phyloP scores from a whole-genome alignment of 1,140 invertebrate genomes.

The Pseudachorutes palmiensis region DNA sequence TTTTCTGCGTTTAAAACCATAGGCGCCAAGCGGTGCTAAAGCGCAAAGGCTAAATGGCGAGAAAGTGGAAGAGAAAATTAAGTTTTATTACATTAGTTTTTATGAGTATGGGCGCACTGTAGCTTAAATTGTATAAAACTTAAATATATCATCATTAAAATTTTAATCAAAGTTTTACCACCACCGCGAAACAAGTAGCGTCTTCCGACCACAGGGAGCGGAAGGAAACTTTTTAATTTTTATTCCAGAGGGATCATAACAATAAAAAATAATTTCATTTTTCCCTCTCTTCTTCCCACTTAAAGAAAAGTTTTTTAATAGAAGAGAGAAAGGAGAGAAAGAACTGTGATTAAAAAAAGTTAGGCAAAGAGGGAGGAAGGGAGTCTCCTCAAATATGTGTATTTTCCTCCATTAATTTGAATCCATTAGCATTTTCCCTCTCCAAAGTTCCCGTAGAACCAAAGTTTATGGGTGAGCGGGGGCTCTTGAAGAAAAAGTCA shows the following conservation, averaged over 20 bases:
- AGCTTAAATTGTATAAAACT: not conserved
- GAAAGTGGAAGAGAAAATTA: not conserved
- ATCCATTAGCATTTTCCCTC: conserved; percentile 11
- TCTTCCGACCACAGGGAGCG: not conserved
- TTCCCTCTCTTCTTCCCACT: not conserved
- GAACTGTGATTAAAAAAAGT: conserved; percentile 10
- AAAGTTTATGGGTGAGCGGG: not conserved
- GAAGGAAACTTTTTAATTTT: conserved; percentile 7
- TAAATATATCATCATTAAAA: conserved; percentile 11
- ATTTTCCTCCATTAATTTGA: conserved; percentile 10
- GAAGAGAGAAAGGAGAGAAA: not conserved
- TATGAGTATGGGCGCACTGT: not conserved
- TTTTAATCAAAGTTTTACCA: conserved; percentile 5
- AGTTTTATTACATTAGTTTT: conserved; percentile 5
- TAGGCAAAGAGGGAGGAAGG: not conserved
- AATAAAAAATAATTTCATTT: conserved; percentile 7
- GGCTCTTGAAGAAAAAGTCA: too few relatives aligned
- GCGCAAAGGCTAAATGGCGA: too few relatives aligned
- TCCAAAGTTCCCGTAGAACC: not conserved
- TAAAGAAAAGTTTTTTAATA: not conserved
- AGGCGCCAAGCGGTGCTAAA: too few relatives aligned
- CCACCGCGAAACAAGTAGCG: not conserved
- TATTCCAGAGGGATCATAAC: conserved; percentile 5
- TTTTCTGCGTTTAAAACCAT: too few relatives aligned
- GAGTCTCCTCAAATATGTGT: not conserved